phyloP scores from a whole-genome alignment of 1,140 invertebrate species.

The Trichomalopsis sarcophagae region DNA sequence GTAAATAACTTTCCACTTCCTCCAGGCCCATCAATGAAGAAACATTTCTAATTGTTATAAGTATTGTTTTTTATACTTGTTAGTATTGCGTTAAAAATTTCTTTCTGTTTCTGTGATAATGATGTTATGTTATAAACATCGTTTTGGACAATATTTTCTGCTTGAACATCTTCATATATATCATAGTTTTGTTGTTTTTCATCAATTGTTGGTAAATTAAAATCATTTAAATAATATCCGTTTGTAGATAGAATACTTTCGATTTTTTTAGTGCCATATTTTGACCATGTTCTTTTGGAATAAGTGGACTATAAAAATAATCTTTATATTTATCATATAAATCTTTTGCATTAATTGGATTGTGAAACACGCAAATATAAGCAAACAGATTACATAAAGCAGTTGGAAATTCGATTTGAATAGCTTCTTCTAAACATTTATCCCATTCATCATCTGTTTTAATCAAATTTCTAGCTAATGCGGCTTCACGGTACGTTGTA shows the following conservation, averaged over 20 bases:
- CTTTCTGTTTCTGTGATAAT: neutral
- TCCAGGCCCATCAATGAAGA: conserved; percentile 25
- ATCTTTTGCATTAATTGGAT: conserved; percentile 17
- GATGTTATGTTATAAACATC: neutral
- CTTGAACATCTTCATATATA: neutral
- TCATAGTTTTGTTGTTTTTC: neutral
- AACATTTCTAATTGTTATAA: conserved; percentile 4
- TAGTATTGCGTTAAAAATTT: conserved; percentile 7
- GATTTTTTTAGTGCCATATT: conserved; percentile 3
- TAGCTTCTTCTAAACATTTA: conserved; percentile 30
- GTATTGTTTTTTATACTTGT: neutral
- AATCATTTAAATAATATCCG: conserved; percentile 6
- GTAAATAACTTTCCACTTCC: too few relatives aligned
- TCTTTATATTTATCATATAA: conserved; percentile 21
- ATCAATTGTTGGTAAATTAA: neutral
- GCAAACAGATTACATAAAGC: conserved; percentile 29
- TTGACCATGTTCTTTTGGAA: neutral
- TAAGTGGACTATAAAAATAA: conserved; percentile 4
- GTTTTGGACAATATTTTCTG: neutral
- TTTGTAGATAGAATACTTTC: neutral
- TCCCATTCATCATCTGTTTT: conserved; percentile 27
- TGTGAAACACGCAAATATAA: conserved; percentile 3
- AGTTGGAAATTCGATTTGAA: conserved; percentile 5
- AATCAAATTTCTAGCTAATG: neutral
- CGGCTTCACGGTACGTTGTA: neutral